Evolutionary conservation across 2,888 invertebrate species (phyloP), one percentile per base, ranked within the genome.

Genomic region (Aleiodes testaceus): DNA sequence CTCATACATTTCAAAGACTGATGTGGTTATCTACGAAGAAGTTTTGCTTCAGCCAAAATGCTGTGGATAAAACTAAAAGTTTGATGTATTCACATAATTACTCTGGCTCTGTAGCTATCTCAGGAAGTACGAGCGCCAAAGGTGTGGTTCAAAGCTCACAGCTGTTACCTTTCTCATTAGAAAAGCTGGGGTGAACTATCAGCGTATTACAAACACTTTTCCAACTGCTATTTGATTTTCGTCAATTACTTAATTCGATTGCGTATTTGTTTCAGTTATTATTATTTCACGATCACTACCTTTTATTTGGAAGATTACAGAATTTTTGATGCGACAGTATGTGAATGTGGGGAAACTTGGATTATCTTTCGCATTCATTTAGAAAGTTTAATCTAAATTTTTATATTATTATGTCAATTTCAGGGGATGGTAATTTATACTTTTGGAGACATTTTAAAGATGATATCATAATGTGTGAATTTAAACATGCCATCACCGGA

Each of bases 41-140:
- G 47, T 59, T 47, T 36, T 59, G 59, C 36, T 26, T 45, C 26
- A 36, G 59, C 49, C 64, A 49, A 64, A 47, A 47, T 16, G 26
- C 14, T 68, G 42, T 55, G 14, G 55, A n/a, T n/a, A 36, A 16
- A 66, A 50, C 53, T 72, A 75, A 74, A 76, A 75, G 69, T 80
- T 80, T 81, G 80, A 82, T 82, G 79, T 82, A 82, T 84, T 80
- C 78, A 80, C 78, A 81, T 84, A 84, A 84, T 83, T 84, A 81
- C 81, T 79, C 78, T 79, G 77, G 78, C 76, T 7, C 61, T 55
- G 30, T 14, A 55, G 30, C 11, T 30, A n/a, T 9, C 14, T 55
- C 36, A 55, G 44, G 14, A 61, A 44, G 44, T 2, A 61, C 7
- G 22, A 63, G 14, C n/a, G 20, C 18, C 36, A 47, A 26, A 47